Evolutionary conservation across 2,113 vertebrate genomes (phyloP).

Genomic region (Meriones unguiculatus): DNA sequence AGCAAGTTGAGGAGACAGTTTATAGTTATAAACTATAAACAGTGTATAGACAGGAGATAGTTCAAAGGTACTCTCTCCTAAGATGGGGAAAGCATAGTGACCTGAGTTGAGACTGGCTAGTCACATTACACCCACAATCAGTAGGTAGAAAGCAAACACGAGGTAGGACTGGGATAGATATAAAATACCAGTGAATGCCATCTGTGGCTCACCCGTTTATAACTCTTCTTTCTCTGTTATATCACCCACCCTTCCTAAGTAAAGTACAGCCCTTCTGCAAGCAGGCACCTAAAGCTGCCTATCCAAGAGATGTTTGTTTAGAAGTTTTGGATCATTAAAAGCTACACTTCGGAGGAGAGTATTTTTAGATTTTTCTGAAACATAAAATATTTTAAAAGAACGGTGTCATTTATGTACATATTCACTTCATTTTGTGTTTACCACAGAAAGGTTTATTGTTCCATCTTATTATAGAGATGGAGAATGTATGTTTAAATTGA

Average conservation of each 20-base stretch:
- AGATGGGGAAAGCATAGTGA: rapidly evolving
- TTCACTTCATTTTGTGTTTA: neutral
- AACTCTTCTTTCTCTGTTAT: neutral
- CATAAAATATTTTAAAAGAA: neutral
- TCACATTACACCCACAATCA: neutral
- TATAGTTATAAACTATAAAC: too few species aligned
- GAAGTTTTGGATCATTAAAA: neutral
- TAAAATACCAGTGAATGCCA: rapidly evolving
- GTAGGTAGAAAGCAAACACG: neutral
- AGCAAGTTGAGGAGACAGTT: neutral
- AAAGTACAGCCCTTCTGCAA: neutral
- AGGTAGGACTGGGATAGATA: rapidly evolving
- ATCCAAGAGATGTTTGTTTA: neutral
- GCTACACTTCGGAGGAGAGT: neutral
- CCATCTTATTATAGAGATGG: neutral
- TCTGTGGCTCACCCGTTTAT: neutral
- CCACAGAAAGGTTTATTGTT: neutral
- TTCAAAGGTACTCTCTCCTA: neutral
- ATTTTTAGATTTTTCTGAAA: neutral
- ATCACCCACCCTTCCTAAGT: neutral
- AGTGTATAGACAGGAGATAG: too few species aligned
- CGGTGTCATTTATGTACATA: neutral
- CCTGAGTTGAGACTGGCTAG: neutral
- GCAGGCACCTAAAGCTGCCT: neutral
- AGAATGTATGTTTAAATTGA: neutral